Conservation (phyloP, 2,113 vertebrate genomes). For the Cyprinodon tularosa region DNA sequence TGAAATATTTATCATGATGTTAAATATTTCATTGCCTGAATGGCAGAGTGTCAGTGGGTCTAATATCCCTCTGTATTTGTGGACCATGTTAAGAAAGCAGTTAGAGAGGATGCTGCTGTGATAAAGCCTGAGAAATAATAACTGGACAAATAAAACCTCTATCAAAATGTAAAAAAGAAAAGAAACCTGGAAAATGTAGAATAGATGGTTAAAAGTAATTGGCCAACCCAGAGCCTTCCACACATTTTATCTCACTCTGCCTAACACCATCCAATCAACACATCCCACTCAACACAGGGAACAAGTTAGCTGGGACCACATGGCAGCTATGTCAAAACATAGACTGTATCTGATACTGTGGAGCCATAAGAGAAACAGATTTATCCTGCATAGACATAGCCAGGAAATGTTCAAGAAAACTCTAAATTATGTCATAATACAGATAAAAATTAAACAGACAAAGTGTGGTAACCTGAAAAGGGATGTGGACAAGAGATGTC, state of each 20-base stretch:
- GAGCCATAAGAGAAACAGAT: not conserved
- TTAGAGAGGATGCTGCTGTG: slow-evolving; percentile 13
- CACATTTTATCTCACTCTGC: slow-evolving; percentile 35
- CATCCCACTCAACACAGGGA: slow-evolving; percentile 54
- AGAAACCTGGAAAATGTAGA: slow-evolving; percentile 4
- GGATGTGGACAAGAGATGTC: not conserved
- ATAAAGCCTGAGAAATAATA: slow-evolving; percentile 31
- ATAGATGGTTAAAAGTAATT: slow-evolving; percentile 20
- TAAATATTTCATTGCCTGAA: slow-evolving; percentile 75
- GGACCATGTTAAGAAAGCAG: slow-evolving; percentile 32
- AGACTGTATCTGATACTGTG: slow-evolving; percentile 6
- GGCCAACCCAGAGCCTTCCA: slow-evolving; percentile 2
- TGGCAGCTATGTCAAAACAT: slow-evolving; percentile 18
- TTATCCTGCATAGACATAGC: slow-evolving; percentile 2
- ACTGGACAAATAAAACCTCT: slow-evolving; percentile 14
- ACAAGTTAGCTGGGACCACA: slow-evolving; percentile 13
- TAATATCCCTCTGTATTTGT: slow-evolving; percentile 35
- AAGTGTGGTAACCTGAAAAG: not conserved
- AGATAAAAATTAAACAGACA: not conserved
- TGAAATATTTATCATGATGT: slow-evolving; percentile 76
- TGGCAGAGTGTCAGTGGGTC: slow-evolving; percentile 42
- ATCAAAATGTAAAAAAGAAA: slow-evolving; percentile 13
- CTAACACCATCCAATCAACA: slow-evolving; percentile 55
- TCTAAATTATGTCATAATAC: not conserved
- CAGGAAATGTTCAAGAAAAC: not conserved